These are phyloP conservation scores for Carpatolechia fugitivella DNA, from an alignment of 2,888 invertebrate species.

Conservation along the genomic window DNA sequence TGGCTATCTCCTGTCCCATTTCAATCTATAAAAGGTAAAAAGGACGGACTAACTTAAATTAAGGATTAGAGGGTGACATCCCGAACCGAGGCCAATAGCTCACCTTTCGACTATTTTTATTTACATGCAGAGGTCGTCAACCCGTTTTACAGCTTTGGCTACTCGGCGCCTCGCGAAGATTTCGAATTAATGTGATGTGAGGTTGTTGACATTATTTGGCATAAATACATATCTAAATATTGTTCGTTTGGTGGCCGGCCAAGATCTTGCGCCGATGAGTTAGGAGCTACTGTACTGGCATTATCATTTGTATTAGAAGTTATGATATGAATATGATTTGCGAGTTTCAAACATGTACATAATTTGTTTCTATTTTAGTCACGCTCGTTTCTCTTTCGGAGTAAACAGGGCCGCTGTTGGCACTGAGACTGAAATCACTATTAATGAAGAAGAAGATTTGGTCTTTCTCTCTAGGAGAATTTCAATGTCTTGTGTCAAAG, in stretches of 20 bases:
- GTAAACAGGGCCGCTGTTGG: too few species aligned
- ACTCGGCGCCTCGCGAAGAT: neutral
- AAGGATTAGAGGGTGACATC: too few species aligned
- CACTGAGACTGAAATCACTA: too few species aligned
- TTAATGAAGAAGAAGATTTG: too few species aligned
- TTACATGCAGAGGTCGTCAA: too few species aligned
- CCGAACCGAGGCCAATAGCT: too few species aligned
- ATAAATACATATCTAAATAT: conserved; percentile 1
- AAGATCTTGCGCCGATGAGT: conserved; percentile 15
- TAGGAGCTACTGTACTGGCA: neutral
- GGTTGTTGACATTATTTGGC: conserved; percentile 31
- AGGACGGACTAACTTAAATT: too few species aligned
- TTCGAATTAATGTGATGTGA: neutral
- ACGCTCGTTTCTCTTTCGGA: neutral
- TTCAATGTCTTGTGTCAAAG: too few species aligned
- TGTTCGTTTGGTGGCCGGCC: conserved; percentile 29
- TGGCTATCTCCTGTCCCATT: too few species aligned
- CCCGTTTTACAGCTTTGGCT: neutral
- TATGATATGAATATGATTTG: neutral
- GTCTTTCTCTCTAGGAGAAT: too few species aligned
- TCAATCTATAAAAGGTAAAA: too few species aligned
- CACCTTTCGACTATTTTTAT: too few species aligned
- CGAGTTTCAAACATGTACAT: neutral
- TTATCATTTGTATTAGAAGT: neutral
- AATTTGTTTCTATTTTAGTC: neutral